Base-by-base conservation (phyloP, 1,140 invertebrate genomes). In the Helicoverpa armigera region DNA sequence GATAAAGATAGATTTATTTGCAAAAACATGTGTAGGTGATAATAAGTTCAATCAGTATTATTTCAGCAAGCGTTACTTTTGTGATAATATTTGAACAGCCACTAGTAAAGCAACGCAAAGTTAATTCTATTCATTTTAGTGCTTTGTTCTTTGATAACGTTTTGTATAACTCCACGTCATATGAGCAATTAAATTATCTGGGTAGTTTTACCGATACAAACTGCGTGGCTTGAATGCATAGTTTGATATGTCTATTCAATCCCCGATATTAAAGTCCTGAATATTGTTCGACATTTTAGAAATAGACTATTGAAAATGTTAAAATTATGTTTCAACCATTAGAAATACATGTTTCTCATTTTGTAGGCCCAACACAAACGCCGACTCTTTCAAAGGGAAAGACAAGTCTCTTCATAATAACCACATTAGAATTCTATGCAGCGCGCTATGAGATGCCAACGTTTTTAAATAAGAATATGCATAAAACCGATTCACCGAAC, bases 111-210 rank as follows among this genome's bases (percentile, higher is more conserved):
- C 43, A 74, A 61, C 58, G 31, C 72, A 60, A 48, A 58, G 35
- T 58, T 58, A 75, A 60, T 50, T 50, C 58, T 75, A 61, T 50
- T 63, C 16, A 61, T 60, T 75, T 75, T 75, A 73, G 14, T 63
- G 43, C 58, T 60, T 75, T 75, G 58, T 75, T 75, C 73, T 75
- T 73, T 63, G 73, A 75, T 63, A 75, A 75, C 73, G 58, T 63
- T 53, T 75, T 61, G 58, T 63, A 5, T 50, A 50, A 7, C 10
- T 11, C 58, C 53, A 23, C 72, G 54, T 48, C 72, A 60, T 2
- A 2, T 13, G 3, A 3, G 23, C 70, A 43, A 58, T 70, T 29
- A 53, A 70, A 43, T 58, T 43, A 43, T 29, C 23, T 54, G 3
- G 11, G 5, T 11, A 13, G 13, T 51, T 29, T 75, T 18, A 29